phyloP scores from a whole-genome alignment of 2,113 vertebrate genomes.

The Scortum barcoo region DNA sequence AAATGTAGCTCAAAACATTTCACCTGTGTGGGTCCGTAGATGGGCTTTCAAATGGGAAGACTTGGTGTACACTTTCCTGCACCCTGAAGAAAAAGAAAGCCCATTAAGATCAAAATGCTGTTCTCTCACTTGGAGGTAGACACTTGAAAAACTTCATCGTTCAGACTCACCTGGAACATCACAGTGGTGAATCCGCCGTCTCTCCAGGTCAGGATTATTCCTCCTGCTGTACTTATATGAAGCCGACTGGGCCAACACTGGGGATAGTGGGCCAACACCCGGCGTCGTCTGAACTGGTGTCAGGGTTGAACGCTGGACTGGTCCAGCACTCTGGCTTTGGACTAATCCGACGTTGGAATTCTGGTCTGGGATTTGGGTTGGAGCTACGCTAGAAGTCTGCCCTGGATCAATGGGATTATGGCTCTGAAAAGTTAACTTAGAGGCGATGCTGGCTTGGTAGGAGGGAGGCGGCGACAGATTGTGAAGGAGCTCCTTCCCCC shows the following conservation, averaged over 20 bases:
- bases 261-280: slow-evolving; percentile 84
- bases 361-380: slow-evolving; percentile 38
- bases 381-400: slow-evolving; percentile 37
- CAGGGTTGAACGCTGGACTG: slow-evolving; percentile 85
- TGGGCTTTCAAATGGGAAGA: slow-evolving; percentile 98
- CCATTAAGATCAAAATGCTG: neutral
- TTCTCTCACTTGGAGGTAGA: neutral
- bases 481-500: slow-evolving; percentile 91
- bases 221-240: slow-evolving; percentile 90
- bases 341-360: slow-evolving; percentile 26
- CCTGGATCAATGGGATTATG: slow-evolving; percentile 30
- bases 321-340: slow-evolving; percentile 27
- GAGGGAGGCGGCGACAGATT: slow-evolving; percentile 94
- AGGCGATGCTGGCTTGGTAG: slow-evolving; percentile 94
- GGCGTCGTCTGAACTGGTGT: slow-evolving; percentile 73
- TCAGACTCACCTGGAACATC: slow-evolving; percentile 89
- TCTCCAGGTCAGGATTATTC: slow-evolving; percentile 97
- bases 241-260: slow-evolving; percentile 85
- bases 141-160: neutral
- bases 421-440: slow-evolving; percentile 90
- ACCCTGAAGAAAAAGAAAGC: slow-evolving; percentile 85
- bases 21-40: slow-evolving; percentile 97
- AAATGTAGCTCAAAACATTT: slow-evolving; percentile 65
- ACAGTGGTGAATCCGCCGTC: slow-evolving; percentile 96
- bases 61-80: slow-evolving; percentile 98